Evolutionary conservation across 2,888 invertebrate species (phyloP), one percentile per base, ranked within the genome.

Genomic region (Silvanus unidentatus): DNA sequence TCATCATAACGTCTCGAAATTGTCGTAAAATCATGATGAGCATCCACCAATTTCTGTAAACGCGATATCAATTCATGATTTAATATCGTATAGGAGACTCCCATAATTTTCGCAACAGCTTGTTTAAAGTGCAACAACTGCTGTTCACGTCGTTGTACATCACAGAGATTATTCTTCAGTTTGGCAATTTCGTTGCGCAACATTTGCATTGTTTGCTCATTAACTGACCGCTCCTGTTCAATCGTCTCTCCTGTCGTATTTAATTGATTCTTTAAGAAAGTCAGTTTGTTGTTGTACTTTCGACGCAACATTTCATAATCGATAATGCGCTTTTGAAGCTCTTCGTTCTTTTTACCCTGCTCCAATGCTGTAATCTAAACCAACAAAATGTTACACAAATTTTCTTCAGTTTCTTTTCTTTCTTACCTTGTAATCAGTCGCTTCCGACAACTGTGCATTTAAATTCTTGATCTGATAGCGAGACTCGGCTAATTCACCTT

Each of bases 1-100:
- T 77, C 78, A 54, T 84, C 83, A 61, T 81, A 84, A 57, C 89
- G 79, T 4, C 88, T 77, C 2, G 90, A 90, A 2, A 91, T 82
- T 58, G 88, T 71, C 0, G 90, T 88, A 66, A 90, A 91, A 72
- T 91, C 91, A 60, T 89, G 86, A 69, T 91, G 89, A 0, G 90
- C 90, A 55, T 88, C 86, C 40, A 89, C 86, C 55, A 91, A 73
- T 67, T 89, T 89, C 69, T 90, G 89, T 16, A 91, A 75, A 1
- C 88, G 73, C 14, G 76, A 73, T 48, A 81, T 75, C 29, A 81
- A 70, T 62, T 81, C 81, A 63, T 80, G 80, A 55, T 75, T 75
- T 1, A 79, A 76, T 52, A 78, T 75, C 35, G 79, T 78, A 27
- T 69, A 46, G 2, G 73, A 72, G 38, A 78, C 73, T 0, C 78